These are phyloP conservation scores for Eustalomyia histrio DNA, from an alignment of 2,888 invertebrate genomes.

Conservation along the genomic window DNA sequence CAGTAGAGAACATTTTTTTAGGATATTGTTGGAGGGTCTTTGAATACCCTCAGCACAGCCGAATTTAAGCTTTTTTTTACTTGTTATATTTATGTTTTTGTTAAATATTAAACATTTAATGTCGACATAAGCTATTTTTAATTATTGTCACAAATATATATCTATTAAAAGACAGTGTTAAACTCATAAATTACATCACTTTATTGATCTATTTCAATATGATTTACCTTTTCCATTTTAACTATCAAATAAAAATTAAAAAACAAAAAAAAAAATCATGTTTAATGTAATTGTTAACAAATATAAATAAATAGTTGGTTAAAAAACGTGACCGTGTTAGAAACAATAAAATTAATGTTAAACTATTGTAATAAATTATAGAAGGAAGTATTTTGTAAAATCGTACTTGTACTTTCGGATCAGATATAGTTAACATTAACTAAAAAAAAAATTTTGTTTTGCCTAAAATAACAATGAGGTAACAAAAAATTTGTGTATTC, in stretches of 20 bases:
- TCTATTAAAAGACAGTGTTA: not conserved
- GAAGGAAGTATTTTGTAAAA: conserved; percentile 42
- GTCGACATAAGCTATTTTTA: not conserved
- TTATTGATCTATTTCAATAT: not conserved
- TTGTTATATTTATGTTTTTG: too few species aligned
- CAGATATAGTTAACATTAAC: too few species aligned
- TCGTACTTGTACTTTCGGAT: not conserved
- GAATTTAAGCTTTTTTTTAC: too few species aligned
- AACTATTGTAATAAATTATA: conserved; percentile 50
- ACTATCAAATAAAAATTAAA: not conserved
- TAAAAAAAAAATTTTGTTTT: too few species aligned
- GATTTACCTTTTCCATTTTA: not conserved
- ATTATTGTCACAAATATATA: not conserved
- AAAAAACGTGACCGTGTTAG: conserved; percentile 56
- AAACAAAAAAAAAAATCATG: conserved; percentile 15
- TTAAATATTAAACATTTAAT: too few species aligned
- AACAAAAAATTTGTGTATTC: too few species aligned
- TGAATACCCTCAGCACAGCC: too few species aligned
- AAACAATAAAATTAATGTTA: conserved; percentile 59
- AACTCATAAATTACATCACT: not conserved
- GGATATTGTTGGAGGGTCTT: too few species aligned
- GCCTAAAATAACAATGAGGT: too few species aligned
- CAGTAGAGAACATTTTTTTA: too few species aligned
- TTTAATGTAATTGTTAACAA: conserved; percentile 42
- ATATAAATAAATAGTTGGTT: conserved; percentile 17